Conservation (phyloP, 2,113 vertebrate species). For the Ciconia stormi region DNA sequence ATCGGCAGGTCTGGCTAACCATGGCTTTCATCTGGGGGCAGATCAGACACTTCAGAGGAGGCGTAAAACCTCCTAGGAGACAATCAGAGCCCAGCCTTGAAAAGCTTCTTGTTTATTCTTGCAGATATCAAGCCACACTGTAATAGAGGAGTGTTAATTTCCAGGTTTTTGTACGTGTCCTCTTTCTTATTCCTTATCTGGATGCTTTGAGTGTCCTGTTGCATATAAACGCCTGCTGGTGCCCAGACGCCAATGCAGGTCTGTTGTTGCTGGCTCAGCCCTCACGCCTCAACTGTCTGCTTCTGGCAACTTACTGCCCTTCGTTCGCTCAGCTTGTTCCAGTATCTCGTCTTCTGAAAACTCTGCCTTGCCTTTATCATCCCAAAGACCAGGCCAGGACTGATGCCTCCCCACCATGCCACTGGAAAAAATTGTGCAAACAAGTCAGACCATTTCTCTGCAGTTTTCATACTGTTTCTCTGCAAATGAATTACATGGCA, state of each 20-base stretch:
- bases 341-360: background rate
- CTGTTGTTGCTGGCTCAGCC: background rate
- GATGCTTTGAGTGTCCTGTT: background rate
- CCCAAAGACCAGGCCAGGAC: background rate
- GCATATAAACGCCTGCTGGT: background rate
- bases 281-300: background rate
- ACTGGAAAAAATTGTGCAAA: background rate
- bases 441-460: background rate
- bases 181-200: background rate
- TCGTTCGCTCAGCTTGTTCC: background rate
- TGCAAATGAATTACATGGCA: background rate
- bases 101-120: background rate
- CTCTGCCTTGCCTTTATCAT: background rate
- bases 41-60: background rate
- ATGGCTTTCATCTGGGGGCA: background rate
- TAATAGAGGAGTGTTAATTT: background rate
- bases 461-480: background rate
- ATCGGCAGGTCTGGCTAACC: background rate
- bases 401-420: background rate
- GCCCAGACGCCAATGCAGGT: background rate
- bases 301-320: background rate
- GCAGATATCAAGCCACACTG: background rate
- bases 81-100: background rate
- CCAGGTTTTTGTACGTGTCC: background rate
- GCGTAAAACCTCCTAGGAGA: background rate